A percentile compares a stretch with the other conserved stretches of the same genome.
Conservation (phyloP, 35 echinoderm and acorn worm species). For the Stichopus chloronotus region DNA sequence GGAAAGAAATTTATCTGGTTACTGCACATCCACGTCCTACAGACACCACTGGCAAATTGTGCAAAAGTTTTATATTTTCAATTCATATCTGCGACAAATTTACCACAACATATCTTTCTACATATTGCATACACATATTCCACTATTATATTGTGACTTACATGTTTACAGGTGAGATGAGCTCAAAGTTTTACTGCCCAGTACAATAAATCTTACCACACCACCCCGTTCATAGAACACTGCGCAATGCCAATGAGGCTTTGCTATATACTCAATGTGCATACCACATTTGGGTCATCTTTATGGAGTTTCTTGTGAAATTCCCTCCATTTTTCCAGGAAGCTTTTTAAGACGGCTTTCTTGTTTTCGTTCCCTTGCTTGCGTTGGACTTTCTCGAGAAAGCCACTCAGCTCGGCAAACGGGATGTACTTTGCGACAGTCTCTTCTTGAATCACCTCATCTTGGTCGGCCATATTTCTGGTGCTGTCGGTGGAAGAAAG, state of each 20-base stretch:
- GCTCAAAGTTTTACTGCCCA: too few species aligned
- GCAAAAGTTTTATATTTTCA: too few species aligned
- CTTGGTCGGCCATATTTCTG: background rate
- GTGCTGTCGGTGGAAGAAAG: background rate
- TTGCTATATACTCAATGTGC: background rate
- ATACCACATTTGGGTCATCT: conserved; percentile 75
- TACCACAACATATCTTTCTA: too few species aligned
- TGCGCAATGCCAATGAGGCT: too few species aligned
- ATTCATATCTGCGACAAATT: too few species aligned
- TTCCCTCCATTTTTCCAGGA: conserved; percentile 92
- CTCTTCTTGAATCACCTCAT: background rate
- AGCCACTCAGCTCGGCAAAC: conserved; percentile 83
- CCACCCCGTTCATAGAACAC: too few species aligned
- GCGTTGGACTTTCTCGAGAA: conserved; percentile 93
- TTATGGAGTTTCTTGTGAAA: conserved; percentile 73
- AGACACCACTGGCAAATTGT: background rate
- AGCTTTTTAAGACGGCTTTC: conserved; percentile 85
- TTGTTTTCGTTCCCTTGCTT: conserved; percentile 90
- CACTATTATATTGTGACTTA: too few species aligned
- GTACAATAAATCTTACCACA: too few species aligned
- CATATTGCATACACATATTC: too few species aligned
- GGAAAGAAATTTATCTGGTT: background rate
- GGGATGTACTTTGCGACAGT: conserved; percentile 83
- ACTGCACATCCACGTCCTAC: background rate
- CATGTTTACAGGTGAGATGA: too few species aligned